Base-by-base conservation (phyloP, 1,140 invertebrate species). In the Forficula auricularia region DNA sequence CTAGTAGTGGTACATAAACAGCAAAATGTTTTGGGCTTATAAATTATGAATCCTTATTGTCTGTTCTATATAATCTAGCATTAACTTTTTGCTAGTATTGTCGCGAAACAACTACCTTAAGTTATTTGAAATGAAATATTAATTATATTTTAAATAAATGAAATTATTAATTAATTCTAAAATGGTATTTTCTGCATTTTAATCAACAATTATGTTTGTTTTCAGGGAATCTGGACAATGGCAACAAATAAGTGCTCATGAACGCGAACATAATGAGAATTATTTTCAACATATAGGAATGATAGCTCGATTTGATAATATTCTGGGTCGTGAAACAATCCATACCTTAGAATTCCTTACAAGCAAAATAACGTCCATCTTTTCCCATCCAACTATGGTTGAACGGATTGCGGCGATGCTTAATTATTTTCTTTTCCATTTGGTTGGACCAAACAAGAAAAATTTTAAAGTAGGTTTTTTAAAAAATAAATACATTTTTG, bases 401-500 rank as follows among this genome's bases (percentile, higher is more conserved):
- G 88, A 95, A 60, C 71, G 91, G 18, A 79, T 96, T 39, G 88
- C 88, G 3, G 72, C 82, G 10, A 96, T 96, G 90, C 68, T 97
- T 16, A 97, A 96, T 64, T 94, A 96, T 63, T 91, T 97, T 56
- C 62, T 97, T 6, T 59, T 83, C 14, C 77, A 91, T 61, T 65
- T 97, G 37, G 88, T 92, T 35, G 83, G 86, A 2, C 84, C 84
- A 0, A 82, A 82, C 51, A 79, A 84, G 53, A 83, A 82, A 52
- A 83, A 83, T 57, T 77, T 88, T 22, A 88, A 88, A 70, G 82
- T 82, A 53, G 44, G 20, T 27, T 47, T 19, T 40, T n/a, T n/a
- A n/a, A n/a, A 32, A 32, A 9, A 9, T n/a, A 32, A 9, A 32
- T 9, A 32, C 8, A 32, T 32, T 8, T 8, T 8, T 32, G 31